phyloP scores from a whole-genome alignment of 1,140 invertebrate species.

The Sipha flava region DNA sequence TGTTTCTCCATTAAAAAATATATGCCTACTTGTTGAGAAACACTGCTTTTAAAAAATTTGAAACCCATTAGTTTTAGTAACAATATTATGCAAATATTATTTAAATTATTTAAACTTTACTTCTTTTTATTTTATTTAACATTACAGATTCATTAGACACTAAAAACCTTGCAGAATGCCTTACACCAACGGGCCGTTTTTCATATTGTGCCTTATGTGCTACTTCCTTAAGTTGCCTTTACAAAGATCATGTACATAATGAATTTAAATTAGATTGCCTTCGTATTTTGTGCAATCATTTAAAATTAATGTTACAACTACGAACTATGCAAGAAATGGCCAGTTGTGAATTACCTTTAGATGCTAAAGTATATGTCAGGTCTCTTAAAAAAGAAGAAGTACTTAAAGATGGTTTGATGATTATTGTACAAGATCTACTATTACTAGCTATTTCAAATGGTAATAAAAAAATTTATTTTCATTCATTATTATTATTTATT shows the following conservation, averaged over 20 bases:
- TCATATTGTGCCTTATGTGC: conserved; percentile 24
- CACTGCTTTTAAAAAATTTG: too few species aligned
- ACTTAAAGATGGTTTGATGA: background rate
- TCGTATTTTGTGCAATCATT: conserved; percentile 1
- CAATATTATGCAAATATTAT: too few species aligned
- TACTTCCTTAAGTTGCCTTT: conserved; percentile 4
- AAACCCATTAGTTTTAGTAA: too few species aligned
- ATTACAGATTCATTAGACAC: background rate
- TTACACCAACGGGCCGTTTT: conserved; percentile 13
- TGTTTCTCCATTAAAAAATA: too few species aligned
- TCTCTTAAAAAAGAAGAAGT: conserved; percentile 22
- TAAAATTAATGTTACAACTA: conserved; percentile 15
- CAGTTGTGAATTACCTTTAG: conserved; percentile 21
- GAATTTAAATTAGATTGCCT: background rate
- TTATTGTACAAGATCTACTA: conserved; percentile 23
- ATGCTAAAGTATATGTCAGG: conserved; percentile 20
- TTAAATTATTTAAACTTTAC: background rate
- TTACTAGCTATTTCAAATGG: conserved; percentile 19
- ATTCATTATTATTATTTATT: background rate
- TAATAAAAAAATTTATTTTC: background rate
- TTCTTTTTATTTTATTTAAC: background rate
- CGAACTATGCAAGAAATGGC: conserved; percentile 20
- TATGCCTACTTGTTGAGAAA: too few species aligned
- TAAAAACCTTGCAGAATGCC: background rate
- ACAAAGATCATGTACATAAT: background rate